phyloP scores from a whole-genome alignment of 2,797 vertebrate genomes.

The Crocidura indochinensis region DNA sequence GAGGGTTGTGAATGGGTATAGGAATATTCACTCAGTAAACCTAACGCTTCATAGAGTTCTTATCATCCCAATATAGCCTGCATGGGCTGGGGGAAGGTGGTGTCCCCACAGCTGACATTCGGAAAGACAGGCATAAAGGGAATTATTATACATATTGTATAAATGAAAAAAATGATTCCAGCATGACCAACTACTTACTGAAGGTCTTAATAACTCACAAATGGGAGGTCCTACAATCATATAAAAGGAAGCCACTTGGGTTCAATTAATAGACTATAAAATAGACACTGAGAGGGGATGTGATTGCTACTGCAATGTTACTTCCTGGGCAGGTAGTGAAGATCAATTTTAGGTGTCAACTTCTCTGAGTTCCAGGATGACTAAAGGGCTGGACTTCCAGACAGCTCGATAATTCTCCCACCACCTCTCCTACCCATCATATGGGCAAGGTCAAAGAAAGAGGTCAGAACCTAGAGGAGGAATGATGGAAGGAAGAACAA shows the following conservation, averaged over 20 bases:
- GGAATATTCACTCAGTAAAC: too few relatives aligned
- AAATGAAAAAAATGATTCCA: slow-evolving; percentile 23
- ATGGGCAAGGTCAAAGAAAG: neutral
- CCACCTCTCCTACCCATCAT: neutral
- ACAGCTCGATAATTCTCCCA: neutral
- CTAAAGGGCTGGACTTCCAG: neutral
- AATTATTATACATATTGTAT: neutral
- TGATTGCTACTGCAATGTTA: neutral
- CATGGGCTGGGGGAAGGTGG: too few relatives aligned
- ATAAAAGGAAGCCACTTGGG: neutral
- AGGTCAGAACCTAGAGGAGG: neutral
- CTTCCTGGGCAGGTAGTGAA: neutral
- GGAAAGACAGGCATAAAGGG: neutral
- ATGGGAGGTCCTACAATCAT: neutral
- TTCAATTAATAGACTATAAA: too few relatives aligned
- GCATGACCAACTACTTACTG: neutral
- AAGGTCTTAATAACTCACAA: neutral
- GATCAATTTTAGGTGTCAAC: neutral
- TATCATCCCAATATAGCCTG: neutral
- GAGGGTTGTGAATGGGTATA: neutral
- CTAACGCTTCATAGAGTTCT: neutral
- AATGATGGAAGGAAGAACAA: neutral
- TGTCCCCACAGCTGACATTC: neutral
- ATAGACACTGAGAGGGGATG: neutral
- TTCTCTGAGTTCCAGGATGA: neutral